Evolutionary conservation across 2,888 invertebrate species (phyloP).

Genomic region (Thymelicus acteon): DNA sequence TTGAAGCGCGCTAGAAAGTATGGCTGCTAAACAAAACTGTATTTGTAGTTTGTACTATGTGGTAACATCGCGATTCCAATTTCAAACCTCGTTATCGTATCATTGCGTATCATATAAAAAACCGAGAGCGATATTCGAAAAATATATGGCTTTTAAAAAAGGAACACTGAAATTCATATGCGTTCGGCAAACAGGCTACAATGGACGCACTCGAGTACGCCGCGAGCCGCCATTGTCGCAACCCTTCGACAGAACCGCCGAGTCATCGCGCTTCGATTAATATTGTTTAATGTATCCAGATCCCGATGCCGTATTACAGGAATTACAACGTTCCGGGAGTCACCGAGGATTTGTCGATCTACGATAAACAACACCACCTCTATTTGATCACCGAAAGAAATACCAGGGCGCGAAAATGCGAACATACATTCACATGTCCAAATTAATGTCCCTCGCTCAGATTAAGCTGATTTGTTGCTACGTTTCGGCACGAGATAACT

Average conservation of each 20-base stretch:
- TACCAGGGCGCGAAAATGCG: slow-evolving; percentile 61
- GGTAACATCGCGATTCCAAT: slow-evolving; percentile 67
- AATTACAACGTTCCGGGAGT: slow-evolving; percentile 69
- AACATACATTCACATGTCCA: slow-evolving; percentile 55
- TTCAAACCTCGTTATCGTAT: slow-evolving; percentile 76
- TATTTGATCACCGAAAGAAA: slow-evolving; percentile 58
- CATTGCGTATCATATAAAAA: slow-evolving; percentile 50
- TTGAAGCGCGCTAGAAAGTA: slow-evolving; percentile 46
- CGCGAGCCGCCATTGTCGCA: slow-evolving; percentile 70
- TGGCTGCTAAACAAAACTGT: too few species aligned
- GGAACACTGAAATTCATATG: slow-evolving; percentile 59
- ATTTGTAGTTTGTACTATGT: too few species aligned
- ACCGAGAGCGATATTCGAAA: slow-evolving; percentile 52
- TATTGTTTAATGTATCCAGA: slow-evolving; percentile 78
- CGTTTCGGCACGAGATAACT: slow-evolving; percentile 43
- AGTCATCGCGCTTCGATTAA: slow-evolving; percentile 77
- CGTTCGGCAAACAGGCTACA: slow-evolving; percentile 50
- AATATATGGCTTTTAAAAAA: slow-evolving; percentile 62
- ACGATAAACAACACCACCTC: slow-evolving; percentile 56
- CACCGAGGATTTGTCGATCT: slow-evolving; percentile 64
- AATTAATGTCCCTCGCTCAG: slow-evolving; percentile 60
- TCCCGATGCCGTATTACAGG: slow-evolving; percentile 71
- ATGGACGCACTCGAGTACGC: slow-evolving; percentile 51
- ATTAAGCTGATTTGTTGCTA: slow-evolving; percentile 60
- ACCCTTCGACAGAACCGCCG: slow-evolving; percentile 68